Base-by-base conservation (phyloP, 2,888 invertebrate genomes). In the Leptinotarsa peninsularis region DNA sequence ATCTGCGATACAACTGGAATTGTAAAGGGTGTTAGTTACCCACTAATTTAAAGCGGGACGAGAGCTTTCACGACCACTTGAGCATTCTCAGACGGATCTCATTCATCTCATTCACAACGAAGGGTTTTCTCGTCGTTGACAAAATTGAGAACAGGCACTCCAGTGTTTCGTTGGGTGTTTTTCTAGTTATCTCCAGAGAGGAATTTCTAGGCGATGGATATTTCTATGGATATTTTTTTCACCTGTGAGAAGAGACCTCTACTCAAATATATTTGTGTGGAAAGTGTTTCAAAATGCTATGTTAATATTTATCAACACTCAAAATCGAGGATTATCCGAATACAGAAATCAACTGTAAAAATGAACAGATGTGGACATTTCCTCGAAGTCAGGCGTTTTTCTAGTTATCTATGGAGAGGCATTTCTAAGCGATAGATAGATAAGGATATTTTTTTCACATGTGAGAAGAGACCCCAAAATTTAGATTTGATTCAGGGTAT, bases 11-110 rank as follows among this genome's bases (percentile, higher is more conserved):
- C 69, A 66, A 63, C 63, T 63, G 17, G 49, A 73, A 73, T 50
- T 52, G 73, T 54, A 43, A 69, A 73, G 73, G 69, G 69, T 66
- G 69, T 66, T 66, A 73, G 69, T 73, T 73, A 69, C 69, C 69
- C 66, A 69, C 73, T 73, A 73, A 69, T 73, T 73, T 66, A 69
- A 52, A 69, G 63, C 56, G 17, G 21, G 54, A 49, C 63, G 54
- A 73, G 56, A 27, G 63, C 49, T 69, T 69, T 73, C 67, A 73
- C 52, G 66, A 66, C 68, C 52, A 73, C 73, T 73, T 63, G 73
- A 66, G 50, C 63, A 69, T 66, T 73, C 66, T 52, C 73, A 66
- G 73, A 73, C 54, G 43, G 27, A 69, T 49, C 69, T 52, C 68
- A 69, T 68, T 63, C 68, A 27, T 49, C 23, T 66, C 68, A 69